Evolutionary conservation across 1,140 invertebrate species (phyloP), one percentile per base, ranked within the genome.

Genomic region (Pectinophora gossypiella): DNA sequence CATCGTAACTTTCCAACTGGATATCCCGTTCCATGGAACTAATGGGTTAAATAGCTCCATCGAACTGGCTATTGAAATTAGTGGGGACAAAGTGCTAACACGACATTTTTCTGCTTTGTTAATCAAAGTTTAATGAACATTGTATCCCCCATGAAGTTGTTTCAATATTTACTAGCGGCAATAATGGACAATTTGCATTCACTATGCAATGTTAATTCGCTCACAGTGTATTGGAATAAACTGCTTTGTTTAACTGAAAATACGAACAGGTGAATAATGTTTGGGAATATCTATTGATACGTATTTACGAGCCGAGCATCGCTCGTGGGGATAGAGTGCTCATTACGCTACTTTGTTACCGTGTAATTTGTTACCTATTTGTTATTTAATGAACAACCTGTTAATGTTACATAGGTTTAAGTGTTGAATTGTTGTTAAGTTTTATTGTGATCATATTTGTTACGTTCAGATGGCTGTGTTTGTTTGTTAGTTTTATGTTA

Each of bases 401-500:
- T 78, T 86, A 65, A 66, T 70, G 78, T 86, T 86, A 68, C 50
- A 15, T 80, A 69, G 58, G 79, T 81, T 47, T 86, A 86, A 83
- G 80, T 42, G 70, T 81, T 86, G 73, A 82, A 56, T 81, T 86
- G 57, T 72, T 69, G 82, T 85, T 82, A 79, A 72, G 74, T 69
- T 81, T 84, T 58, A 55, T 75, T 74, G 75, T 72, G 66, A 69
- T 74, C 65, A 70, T 65, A 61, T 67, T 70, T 77, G 76, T 62
- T 54, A 50, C 45, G 59, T 68, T 48, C 68, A 68, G 47, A 76
- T 77, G 83, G 83, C 83, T 86, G 81, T 83, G 81, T 82, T 81
- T 83, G 81, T 82, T 81, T 83, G 83, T 82, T 86, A 86, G 70
- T 84, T 86, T 86, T 85, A 83, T 80, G 77, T 86, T 86, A 78